Base-by-base conservation (phyloP, 2,797 vertebrate genomes). In the Diplodus sargus region DNA sequence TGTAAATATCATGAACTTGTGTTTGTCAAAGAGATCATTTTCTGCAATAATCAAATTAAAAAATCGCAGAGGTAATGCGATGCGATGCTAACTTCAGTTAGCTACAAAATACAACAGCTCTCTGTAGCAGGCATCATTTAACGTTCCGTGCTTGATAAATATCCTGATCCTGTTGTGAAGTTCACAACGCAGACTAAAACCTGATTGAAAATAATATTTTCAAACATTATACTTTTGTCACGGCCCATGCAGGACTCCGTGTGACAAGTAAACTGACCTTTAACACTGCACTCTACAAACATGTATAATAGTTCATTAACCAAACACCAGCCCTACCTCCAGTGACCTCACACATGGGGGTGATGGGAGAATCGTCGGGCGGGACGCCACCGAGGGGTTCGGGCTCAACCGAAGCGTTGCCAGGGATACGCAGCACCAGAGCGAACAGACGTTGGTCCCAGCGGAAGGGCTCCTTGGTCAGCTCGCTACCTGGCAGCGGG, bases 401-500 rank as follows among this genome's bases (percentile, higher is more conserved):
- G 0, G 96, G 95, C 69, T 98, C 98, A 14, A 96, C 94, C 0
- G 96, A 95, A 45, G 96, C 87, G n/a, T 96, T 95, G 53, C 98
- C 98, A 2, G 97, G 93, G 88, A 99, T 96, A 30, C 97, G 95
- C 23, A 99, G 93, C 76, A 99, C 98, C 87, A 99, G 92, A 70
- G 97, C 95, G 84, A 99, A 99, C 45, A 99, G 95, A 64, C 97
- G 96, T 92, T 99, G 97, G 94, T 99, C 98, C 98, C 98, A 99
- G 45, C 98, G 96, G 91, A 99, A 99, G 8, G 98, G 98, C 81
- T 99, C 98, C 93, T 99, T 99, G 70, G 98, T 99, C 93, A 99
- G 90, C 90, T 99, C 98, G 69, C 97, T 98, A 57, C 98, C 98
- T n/a, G 97, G 97, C 71, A 99, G 94, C 13, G 98, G 97, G 22